Evolutionary conservation across 2,888 invertebrate genomes (phyloP).

Genomic region (Nephrotoma guestfalica): DNA sequence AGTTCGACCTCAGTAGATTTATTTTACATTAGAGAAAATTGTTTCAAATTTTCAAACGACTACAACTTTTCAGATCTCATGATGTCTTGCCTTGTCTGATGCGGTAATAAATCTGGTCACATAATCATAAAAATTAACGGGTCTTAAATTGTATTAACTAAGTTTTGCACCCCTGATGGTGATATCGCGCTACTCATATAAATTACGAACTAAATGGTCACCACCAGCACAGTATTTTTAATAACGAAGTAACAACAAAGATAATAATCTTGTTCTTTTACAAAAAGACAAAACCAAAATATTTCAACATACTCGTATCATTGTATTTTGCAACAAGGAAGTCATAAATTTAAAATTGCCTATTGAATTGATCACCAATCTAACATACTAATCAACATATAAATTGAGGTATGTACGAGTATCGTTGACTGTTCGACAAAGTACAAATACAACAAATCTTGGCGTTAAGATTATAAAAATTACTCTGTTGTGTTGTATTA

Average conservation of each 20-base stretch:
- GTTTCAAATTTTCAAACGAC: no score
- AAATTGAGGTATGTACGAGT: neutral
- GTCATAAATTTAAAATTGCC: neutral
- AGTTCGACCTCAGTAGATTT: no score
- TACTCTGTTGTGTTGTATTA: neutral
- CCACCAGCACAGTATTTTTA: neutral
- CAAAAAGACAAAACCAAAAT: neutral
- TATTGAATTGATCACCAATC: neutral
- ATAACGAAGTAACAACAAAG: neutral
- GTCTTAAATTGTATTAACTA: no score
- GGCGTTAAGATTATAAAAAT: neutral
- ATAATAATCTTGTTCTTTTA: neutral
- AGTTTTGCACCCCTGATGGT: no score
- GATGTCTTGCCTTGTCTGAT: accelerated
- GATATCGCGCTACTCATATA: neutral
- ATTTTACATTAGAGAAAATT: no score
- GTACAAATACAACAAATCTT: neutral
- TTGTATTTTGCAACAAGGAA: neutral
- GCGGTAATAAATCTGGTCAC: no score
- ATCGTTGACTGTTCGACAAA: neutral
- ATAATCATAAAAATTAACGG: no score
- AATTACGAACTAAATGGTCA: neutral
- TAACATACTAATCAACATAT: neutral
- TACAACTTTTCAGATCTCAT: no score
- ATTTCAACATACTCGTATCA: neutral